Evolutionary conservation across 2,797 vertebrate genomes (phyloP).

Genomic region (Antennarius maculatus): DNA sequence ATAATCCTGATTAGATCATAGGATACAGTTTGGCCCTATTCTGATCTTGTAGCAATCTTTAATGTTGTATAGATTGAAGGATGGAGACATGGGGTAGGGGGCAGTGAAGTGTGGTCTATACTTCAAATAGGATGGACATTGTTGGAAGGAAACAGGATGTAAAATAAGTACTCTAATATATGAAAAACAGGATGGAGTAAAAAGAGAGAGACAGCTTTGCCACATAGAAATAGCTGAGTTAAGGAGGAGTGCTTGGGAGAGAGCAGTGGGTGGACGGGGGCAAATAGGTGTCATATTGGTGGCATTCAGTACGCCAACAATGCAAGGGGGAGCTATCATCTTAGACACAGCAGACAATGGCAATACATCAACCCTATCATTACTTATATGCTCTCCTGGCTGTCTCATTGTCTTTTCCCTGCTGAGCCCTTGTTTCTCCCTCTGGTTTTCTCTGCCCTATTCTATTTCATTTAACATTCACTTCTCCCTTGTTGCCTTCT

Average conservation of each 20-base stretch:
- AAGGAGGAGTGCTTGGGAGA: constrained; percentile 51
- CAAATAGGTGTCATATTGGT: constrained; percentile 52
- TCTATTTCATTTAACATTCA: constrained; percentile 30
- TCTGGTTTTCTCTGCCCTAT: constrained; percentile 14
- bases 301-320: constrained; percentile 50
- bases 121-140: constrained; percentile 10
- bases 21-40: constrained; percentile 55
- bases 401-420: constrained; percentile 19
- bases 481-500: constrained; percentile 10
- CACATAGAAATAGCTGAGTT: constrained; percentile 44
- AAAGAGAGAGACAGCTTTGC: constrained; percentile 36
- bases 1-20: constrained; percentile 61
- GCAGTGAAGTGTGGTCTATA: constrained; percentile 2
- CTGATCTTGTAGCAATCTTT: constrained; percentile 43
- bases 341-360: constrained; percentile 65
- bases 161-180: constrained; percentile 2
- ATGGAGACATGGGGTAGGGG: constrained; percentile 9
- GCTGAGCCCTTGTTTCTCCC: constrained; percentile 38
- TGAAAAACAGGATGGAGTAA: constrained; percentile 33
- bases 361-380: constrained; percentile 61
- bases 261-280: constrained; percentile 60
- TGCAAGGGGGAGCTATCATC: constrained; percentile 64
- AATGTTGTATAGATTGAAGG: constrained; percentile 25
- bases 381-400: constrained; percentile 60
- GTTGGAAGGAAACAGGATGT: constrained; percentile 20